These are phyloP conservation scores for Prorops nasuta DNA, from an alignment of 1,140 invertebrate genomes.

Conservation along the genomic window DNA sequence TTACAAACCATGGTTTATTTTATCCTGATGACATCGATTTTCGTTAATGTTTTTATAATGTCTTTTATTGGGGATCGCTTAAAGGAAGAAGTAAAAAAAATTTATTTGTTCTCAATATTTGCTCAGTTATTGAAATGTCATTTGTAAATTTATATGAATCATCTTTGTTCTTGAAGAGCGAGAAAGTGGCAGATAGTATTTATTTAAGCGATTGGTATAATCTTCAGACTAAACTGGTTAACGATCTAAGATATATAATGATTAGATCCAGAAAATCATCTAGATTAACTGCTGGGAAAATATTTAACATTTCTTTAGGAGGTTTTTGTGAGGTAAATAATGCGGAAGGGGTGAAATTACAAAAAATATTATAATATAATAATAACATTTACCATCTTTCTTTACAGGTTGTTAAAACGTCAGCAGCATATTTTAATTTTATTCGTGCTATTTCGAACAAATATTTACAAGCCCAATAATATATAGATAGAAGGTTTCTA, in stretches of 20 bases:
- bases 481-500: too few species aligned
- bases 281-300: conserved; percentile 30
- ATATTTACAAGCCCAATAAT: too few species aligned
- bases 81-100: conserved; percentile 35
- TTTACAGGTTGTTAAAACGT: conserved; percentile 38
- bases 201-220: conserved; percentile 34
- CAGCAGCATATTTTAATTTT: conserved; percentile 42
- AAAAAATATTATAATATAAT: not conserved
- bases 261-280: conserved; percentile 26
- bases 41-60: conserved; percentile 41
- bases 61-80: conserved; percentile 41
- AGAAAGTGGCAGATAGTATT: conserved; percentile 23
- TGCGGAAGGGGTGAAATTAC: not conserved
- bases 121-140: not conserved
- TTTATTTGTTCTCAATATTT: not conserved
- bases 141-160: conserved; percentile 1
- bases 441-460: conserved; percentile 31
- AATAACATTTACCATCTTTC: conserved; percentile 1
- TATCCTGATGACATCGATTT: conserved; percentile 39
- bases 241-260: conserved; percentile 32
- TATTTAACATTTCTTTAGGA: conserved; percentile 36
- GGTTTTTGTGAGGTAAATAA: conserved; percentile 36
- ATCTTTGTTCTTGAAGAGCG: conserved; percentile 28
- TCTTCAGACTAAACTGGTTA: conserved; percentile 26
- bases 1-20: conserved; percentile 37